These are phyloP conservation scores for Meta bourneti DNA, from an alignment of 2,888 invertebrate species.

Conservation along the genomic window DNA sequence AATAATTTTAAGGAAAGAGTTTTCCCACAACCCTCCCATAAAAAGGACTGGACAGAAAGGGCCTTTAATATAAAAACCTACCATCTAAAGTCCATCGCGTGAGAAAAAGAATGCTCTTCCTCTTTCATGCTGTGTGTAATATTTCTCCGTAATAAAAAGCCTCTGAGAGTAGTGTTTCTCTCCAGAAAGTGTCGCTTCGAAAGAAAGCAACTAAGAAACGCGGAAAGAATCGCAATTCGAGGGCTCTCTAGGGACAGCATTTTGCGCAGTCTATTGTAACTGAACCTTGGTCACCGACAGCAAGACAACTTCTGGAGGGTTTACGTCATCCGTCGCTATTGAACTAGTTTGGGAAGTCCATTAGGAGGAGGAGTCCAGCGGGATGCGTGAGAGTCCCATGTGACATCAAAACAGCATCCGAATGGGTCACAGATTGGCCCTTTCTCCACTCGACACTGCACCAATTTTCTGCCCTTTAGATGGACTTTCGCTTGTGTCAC, in stretches of 20 bases:
- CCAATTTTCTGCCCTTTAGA: slow-evolving; percentile 49
- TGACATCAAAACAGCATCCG: slow-evolving; percentile 59
- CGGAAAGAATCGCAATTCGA: slow-evolving; percentile 59
- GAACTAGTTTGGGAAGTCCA: slow-evolving; percentile 72
- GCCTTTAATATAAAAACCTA: slow-evolving; percentile 19
- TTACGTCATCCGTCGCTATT: slow-evolving; percentile 59
- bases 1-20: slow-evolving; percentile 34
- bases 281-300: slow-evolving; percentile 68
- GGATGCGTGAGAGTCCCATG: slow-evolving; percentile 50
- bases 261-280: slow-evolving; percentile 70
- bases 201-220: slow-evolving; percentile 59
- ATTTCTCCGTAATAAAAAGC: slow-evolving; percentile 28
- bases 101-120: slow-evolving; percentile 54
- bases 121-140: slow-evolving; percentile 28
- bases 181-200: slow-evolving; percentile 50
- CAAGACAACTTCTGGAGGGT: slow-evolving; percentile 61
- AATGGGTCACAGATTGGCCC: slow-evolving; percentile 50
- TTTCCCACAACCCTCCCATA: slow-evolving; percentile 1
- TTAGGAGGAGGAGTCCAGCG: slow-evolving; percentile 61
- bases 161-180: slow-evolving; percentile 49
- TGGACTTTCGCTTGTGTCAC: slow-evolving; percentile 39
- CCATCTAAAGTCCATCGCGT: slow-evolving; percentile 32
- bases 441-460: slow-evolving; percentile 38
- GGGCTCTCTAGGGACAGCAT: slow-evolving; percentile 50
- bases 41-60: slow-evolving; percentile 20